Evolutionary conservation across 2,113 vertebrate species (phyloP).

Genomic region (Ovis canadensis): DNA sequence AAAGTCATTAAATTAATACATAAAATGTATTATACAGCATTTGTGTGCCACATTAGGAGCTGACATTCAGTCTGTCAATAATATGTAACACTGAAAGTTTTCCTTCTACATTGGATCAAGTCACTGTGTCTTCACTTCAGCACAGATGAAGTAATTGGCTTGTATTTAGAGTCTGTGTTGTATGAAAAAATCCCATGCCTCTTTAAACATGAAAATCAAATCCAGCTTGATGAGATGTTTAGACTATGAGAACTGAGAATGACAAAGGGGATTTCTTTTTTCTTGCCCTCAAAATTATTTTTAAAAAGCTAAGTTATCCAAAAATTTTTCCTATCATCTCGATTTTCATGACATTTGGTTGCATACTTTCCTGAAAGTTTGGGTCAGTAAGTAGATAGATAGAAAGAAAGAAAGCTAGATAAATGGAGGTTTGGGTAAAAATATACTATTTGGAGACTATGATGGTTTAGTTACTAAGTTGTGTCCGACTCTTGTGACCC

Average conservation of each 20-base stretch:
- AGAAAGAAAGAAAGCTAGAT: neutral
- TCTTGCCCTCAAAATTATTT: neutral
- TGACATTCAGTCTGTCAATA: neutral
- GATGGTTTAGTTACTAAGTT: neutral
- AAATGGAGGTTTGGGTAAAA: neutral
- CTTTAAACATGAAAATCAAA: slow-evolving; percentile 39
- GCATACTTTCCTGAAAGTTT: neutral
- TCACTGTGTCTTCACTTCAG: neutral
- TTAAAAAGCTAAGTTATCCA: neutral
- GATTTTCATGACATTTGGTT: neutral
- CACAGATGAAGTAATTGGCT: slow-evolving; percentile 8
- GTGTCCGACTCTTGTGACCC: neutral
- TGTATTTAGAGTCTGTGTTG: neutral
- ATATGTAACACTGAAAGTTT: neutral
- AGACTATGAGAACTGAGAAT: slow-evolving; percentile 21
- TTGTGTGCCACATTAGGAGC: neutral
- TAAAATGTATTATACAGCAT: neutral
- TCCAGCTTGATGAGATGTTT: neutral
- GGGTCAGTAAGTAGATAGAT: neutral
- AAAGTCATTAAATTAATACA: neutral
- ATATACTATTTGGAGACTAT: neutral
- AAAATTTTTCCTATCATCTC: neutral
- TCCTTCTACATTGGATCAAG: neutral
- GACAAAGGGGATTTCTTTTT: neutral
- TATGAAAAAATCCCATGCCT: neutral